Evolutionary conservation across 2,113 vertebrate species (phyloP).

Genomic region (Pangasianodon gigas): DNA sequence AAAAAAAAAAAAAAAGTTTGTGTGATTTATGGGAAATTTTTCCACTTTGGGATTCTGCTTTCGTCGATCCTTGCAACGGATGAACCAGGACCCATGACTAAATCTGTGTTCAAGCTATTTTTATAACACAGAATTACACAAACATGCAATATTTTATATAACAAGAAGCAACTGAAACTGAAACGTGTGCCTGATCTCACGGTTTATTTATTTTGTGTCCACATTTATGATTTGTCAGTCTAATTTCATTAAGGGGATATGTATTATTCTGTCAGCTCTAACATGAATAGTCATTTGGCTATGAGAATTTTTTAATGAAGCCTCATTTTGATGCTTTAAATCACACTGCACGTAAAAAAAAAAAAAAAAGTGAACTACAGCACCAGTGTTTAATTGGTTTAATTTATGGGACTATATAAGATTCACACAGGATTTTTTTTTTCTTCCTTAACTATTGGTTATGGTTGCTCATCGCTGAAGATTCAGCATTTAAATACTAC

Average conservation of each 20-base stretch:
- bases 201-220: constrained; percentile 30
- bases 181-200: neutral
- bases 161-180: neutral
- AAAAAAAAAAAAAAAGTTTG: neutral
- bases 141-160: neutral
- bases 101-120: neutral
- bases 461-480: neutral
- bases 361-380: neutral
- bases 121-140: neutral
- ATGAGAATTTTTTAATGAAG: no score
- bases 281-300: neutral
- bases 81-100: no score
- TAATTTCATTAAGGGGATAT: neutral
- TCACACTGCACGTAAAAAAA: neutral
- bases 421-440: neutral
- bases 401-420: neutral
- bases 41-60: neutral
- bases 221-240: neutral
- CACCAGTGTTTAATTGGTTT: neutral
- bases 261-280: neutral
- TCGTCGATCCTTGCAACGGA: neutral
- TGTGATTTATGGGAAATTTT: neutral
- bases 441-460: neutral
- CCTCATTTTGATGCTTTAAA: neutral
- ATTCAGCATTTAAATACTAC: neutral